These are phyloP conservation scores for Balaenoptera acutorostrata DNA, from an alignment of 2,113 vertebrate species.

Conservation along the genomic window DNA sequence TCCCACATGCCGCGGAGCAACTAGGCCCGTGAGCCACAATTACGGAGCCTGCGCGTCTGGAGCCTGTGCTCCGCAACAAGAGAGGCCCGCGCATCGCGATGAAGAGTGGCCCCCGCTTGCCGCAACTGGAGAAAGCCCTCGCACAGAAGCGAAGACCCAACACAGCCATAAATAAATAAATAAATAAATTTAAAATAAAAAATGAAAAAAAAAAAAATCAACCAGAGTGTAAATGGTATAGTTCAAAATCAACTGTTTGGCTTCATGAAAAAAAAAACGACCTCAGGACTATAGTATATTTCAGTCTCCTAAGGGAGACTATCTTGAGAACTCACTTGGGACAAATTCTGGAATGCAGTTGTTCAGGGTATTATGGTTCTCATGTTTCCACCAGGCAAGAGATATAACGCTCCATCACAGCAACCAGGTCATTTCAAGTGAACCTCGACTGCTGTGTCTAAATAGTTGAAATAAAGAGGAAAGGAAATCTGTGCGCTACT, in stretches of 20 bases:
- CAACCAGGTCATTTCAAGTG: conserved; percentile 60
- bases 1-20: no score
- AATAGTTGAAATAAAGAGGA: conserved; percentile 45
- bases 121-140: no score
- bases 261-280: conserved; percentile 40
- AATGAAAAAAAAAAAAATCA: conserved; percentile 42
- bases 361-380: conserved; percentile 68
- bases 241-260: conserved; percentile 45
- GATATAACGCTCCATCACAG: conserved; percentile 38
- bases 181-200: no score
- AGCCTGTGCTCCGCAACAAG: no score
- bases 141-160: no score
- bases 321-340: conserved; percentile 64
- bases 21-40: no score
- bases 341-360: conserved; percentile 49
- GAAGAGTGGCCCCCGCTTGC: no score
- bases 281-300: conserved; percentile 15
- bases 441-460: not conserved
- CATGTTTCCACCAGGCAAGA: conserved; percentile 42
- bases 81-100: no score
- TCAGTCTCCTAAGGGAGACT: conserved; percentile 64
- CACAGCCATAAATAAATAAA: no score
- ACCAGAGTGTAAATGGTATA: not conserved
- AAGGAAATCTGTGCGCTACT: conserved; percentile 37
- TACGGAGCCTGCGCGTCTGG: no score